Evolutionary conservation across 2,888 invertebrate genomes (phyloP).

Genomic region (Bimastos eiseni): DNA sequence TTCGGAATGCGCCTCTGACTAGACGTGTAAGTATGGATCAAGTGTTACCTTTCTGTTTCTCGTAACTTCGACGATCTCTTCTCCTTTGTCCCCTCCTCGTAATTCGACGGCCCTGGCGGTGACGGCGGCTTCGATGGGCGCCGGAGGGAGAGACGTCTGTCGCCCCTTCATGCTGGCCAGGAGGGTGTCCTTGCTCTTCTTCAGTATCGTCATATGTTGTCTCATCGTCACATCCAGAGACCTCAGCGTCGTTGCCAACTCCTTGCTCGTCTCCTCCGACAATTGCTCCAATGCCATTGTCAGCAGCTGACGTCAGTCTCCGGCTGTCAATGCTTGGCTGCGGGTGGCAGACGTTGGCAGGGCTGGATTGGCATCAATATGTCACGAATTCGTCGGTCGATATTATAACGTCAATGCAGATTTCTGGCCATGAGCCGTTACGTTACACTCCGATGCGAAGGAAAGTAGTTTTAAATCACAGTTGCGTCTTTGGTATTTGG

Average conservation of each 20-base stretch:
- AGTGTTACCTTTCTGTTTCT: constrained; percentile 10
- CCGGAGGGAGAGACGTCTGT: not conserved
- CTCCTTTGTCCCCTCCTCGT: not conserved
- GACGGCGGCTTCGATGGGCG: not conserved
- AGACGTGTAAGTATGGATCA: not conserved
- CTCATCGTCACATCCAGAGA: constrained; percentile 26
- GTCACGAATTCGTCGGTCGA: not conserved
- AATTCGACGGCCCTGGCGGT: constrained; percentile 3
- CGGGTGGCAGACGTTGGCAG: not conserved
- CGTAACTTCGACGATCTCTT: not conserved
- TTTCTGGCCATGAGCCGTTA: not conserved
- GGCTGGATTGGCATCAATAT: not conserved
- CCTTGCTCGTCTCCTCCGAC: constrained; percentile 1
- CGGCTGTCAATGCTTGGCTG: not conserved
- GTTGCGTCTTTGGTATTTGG: not conserved
- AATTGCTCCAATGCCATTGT: not conserved
- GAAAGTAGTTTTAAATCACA: not conserved
- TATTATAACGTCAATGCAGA: not conserved
- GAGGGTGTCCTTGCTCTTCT: not conserved
- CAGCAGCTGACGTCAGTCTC: not conserved
- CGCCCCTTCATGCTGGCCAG: not conserved
- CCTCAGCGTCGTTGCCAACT: constrained; percentile 21
- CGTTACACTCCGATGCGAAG: not conserved
- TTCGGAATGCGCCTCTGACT: too few species aligned
- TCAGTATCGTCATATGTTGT: constrained; percentile 17